Evolutionary conservation across 1,140 invertebrate species (phyloP).

Genomic region (Plectrocnemia conspersa): DNA sequence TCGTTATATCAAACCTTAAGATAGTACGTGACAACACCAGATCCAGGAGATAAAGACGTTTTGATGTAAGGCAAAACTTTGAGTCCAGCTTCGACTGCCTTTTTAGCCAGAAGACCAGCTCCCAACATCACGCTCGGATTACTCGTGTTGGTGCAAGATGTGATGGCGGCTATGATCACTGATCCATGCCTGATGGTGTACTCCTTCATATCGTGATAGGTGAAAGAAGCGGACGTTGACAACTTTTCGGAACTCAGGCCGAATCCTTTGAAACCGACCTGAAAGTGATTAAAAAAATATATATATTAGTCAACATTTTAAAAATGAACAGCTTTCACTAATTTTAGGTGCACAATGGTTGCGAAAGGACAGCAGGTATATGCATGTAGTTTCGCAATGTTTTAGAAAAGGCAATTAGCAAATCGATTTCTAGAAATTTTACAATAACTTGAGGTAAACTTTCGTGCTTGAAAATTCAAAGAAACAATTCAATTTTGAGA

Average conservation of each 20-base stretch:
- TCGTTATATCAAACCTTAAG: slow-evolving; percentile 56
- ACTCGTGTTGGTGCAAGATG: slow-evolving; percentile 64
- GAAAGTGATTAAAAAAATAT: slow-evolving; percentile 31
- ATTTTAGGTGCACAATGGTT: no score
- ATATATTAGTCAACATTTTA: neutral
- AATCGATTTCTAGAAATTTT: no score
- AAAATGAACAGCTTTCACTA: no score
- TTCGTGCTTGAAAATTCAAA: no score
- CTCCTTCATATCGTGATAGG: slow-evolving; percentile 76
- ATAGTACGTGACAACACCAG: slow-evolving; percentile 97
- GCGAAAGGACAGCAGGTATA: no score
- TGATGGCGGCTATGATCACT: slow-evolving; percentile 73
- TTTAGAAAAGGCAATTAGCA: neutral
- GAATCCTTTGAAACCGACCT: slow-evolving; percentile 95
- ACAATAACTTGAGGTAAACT: no score
- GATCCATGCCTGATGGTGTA: slow-evolving; percentile 88
- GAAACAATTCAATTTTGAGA: no score
- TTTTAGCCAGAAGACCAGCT: slow-evolving; percentile 74
- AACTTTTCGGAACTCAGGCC: slow-evolving; percentile 71
- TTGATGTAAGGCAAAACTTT: slow-evolving; percentile 90
- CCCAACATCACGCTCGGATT: slow-evolving; percentile 98
- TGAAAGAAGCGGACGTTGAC: slow-evolving; percentile 63
- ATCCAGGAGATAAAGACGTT: slow-evolving; percentile 93
- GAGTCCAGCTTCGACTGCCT: slow-evolving; percentile 88
- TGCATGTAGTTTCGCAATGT: no score